Conservation (phyloP, 2,888 invertebrate genomes). For the Heteropelma amictum region DNA sequence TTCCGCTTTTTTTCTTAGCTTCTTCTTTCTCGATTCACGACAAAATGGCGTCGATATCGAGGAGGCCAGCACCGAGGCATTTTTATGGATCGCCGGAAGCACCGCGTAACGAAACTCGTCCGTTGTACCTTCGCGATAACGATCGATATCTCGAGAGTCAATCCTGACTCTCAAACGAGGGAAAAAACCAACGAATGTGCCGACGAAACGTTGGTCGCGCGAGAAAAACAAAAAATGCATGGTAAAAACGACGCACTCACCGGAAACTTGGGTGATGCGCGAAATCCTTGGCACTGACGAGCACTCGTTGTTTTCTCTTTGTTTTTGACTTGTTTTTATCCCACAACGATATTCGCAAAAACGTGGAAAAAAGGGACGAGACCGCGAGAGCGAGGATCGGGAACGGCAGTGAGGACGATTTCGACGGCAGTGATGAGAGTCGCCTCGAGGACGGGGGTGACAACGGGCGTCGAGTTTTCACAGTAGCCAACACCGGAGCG, state of each 20-base stretch:
- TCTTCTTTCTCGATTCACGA: not conserved
- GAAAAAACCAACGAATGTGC: not conserved
- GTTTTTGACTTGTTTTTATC: constrained; percentile 16
- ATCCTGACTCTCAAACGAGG: not conserved
- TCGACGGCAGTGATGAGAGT: constrained; percentile 18
- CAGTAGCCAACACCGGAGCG: not conserved
- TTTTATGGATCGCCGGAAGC: constrained; percentile 6
- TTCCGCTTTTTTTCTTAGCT: not conserved
- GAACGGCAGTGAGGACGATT: constrained; percentile 12
- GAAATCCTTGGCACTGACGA: not conserved
- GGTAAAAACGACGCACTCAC: constrained; percentile 22
- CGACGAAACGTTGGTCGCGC: not conserved
- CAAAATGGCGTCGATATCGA: constrained; percentile 10
- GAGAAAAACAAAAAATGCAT: not conserved
- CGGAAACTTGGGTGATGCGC: constrained; percentile 6
- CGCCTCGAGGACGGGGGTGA: too few species aligned
- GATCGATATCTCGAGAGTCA: not conserved
- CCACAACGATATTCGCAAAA: not conserved
- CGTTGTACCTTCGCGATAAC: not conserved
- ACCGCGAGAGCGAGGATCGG: not conserved
- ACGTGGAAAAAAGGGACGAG: not conserved
- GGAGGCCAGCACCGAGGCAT: not conserved
- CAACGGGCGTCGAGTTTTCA: too few species aligned
- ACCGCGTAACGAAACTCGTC: too few species aligned
- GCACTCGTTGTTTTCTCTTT: too few species aligned